A percentile compares a stretch with the other conserved stretches of the same genome.
Evolutionary conservation across 2,797 vertebrate genomes (phyloP).

Genomic region (Coregonus ussuriensis): DNA sequence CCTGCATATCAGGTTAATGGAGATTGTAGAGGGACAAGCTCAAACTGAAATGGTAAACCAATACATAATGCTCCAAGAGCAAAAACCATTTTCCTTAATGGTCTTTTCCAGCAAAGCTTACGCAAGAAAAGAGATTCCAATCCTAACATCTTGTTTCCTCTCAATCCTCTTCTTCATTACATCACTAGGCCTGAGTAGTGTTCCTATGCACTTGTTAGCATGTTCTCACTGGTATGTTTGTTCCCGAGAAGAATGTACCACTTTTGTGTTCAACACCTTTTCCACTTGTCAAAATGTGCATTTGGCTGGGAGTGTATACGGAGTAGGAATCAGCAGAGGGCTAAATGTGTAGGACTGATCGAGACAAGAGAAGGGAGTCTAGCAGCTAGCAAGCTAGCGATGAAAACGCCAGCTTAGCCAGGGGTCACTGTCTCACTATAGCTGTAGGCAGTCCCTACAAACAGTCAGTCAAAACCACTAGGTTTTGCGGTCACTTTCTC

Average conservation of each 20-base stretch:
- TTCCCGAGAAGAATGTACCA: conserved; percentile 64
- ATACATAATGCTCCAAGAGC: conserved; percentile 76
- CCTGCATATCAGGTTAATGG: conserved; percentile 77
- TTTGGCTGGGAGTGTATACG: conserved; percentile 67
- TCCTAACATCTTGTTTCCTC: conserved; percentile 68
- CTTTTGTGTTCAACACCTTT: conserved; percentile 43
- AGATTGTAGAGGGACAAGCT: conserved; percentile 75
- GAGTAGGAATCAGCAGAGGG: conserved; percentile 55
- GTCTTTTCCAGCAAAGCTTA: conserved; percentile 74
- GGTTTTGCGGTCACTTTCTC: conserved; percentile 42
- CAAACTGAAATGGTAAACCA: conserved; percentile 77
- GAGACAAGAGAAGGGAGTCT: conserved; percentile 44
- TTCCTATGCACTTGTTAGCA: conserved; percentile 79
- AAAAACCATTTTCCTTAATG: conserved; percentile 74
- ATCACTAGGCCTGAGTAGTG: conserved; percentile 76
- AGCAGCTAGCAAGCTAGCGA: conserved; percentile 33
- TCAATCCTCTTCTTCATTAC: conserved; percentile 60
- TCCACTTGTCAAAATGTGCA: conserved; percentile 63
- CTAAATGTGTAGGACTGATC: conserved; percentile 49
- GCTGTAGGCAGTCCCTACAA: conserved; percentile 32
- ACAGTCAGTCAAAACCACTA: conserved; percentile 39
- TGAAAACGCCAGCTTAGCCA: conserved; percentile 52
- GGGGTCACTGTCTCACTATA: conserved; percentile 51
- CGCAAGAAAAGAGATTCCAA: conserved; percentile 70
- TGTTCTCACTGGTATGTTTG: conserved; percentile 70